phyloP scores from a whole-genome alignment of 2,888 invertebrate species.

The Brassicogethes aeneus region DNA sequence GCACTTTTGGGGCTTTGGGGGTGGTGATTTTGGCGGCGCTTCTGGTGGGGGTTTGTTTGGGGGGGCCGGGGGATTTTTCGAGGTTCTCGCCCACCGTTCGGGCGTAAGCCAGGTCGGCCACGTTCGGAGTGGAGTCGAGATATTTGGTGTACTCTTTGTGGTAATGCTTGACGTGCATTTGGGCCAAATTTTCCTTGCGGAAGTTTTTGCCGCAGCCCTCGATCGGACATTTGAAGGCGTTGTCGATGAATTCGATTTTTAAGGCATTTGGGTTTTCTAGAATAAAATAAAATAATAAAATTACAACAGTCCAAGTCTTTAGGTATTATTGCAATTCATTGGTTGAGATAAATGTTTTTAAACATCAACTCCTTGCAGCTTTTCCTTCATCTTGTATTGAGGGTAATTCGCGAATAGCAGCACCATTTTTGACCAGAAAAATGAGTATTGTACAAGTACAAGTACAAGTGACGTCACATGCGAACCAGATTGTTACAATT shows the following conservation, averaged over 20 bases:
- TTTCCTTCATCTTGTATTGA: too few species aligned
- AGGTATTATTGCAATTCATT: neutral
- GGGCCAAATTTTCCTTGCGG: conserved; percentile 79
- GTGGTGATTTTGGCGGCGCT: conserved; percentile 12
- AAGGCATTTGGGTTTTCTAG: conserved; percentile 26
- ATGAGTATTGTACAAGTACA: too few species aligned
- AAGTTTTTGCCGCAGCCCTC: conserved; percentile 83
- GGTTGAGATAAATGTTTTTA: too few species aligned
- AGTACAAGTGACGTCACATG: too few species aligned
- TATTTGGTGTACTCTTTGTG: conserved; percentile 72
- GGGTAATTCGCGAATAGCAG: too few species aligned
- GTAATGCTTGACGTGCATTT: conserved; percentile 93
- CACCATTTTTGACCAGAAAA: too few species aligned
- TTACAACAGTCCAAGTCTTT: neutral
- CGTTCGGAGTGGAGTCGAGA: conserved; percentile 75
- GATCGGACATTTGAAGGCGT: conserved; percentile 61
- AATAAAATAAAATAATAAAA: conserved; percentile 36
- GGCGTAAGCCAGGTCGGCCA: conserved; percentile 76
- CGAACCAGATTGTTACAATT: too few species aligned
- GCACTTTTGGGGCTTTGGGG: conserved; percentile 13
- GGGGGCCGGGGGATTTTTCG: conserved; percentile 32
- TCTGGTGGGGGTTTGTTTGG: conserved; percentile 15
- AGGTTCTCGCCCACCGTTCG: conserved; percentile 58
- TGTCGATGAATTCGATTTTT: conserved; percentile 52
- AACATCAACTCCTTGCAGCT: conserved; percentile 4